A percentile compares a stretch with the other conserved stretches of the same genome.
phyloP scores from a whole-genome alignment of 2,797 vertebrate species.

The Monodelphis domestica region DNA sequence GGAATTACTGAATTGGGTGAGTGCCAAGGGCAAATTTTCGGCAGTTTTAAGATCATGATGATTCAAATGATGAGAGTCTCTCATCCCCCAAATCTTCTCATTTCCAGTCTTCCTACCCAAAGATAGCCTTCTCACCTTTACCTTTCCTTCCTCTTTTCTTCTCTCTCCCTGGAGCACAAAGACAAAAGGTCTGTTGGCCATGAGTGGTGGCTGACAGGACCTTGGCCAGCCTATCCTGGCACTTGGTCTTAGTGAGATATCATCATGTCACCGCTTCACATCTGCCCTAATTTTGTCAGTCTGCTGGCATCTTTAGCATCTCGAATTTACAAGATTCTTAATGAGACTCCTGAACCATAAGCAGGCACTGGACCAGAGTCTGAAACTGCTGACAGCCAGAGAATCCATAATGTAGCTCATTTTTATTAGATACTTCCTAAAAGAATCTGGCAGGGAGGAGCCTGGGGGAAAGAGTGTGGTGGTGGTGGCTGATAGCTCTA shows the following conservation, averaged over 20 bases:
- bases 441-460: not conserved
- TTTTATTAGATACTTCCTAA: not conserved
- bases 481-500: not conserved
- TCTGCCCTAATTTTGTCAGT: conserved; percentile 3
- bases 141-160: not conserved
- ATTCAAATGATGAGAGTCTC: not conserved
- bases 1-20: not conserved
- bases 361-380: not conserved
- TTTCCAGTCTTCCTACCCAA: not conserved
- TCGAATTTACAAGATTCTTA: not conserved
- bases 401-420: accelerated
- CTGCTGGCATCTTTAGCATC: not conserved
- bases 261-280: not conserved
- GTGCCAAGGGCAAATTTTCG: not conserved
- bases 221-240: not conserved
- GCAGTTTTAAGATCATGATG: not conserved
- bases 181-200: not conserved
- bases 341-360: not conserved
- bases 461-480: not conserved
- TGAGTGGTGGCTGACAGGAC: not conserved
- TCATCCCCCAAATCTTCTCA: not conserved
- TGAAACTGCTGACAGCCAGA: not conserved
- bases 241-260: not conserved
- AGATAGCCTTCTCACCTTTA: not conserved
- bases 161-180: not conserved